Evolutionary conservation across 2,113 vertebrate genomes (phyloP).

Genomic region (Nibea albiflora): DNA sequence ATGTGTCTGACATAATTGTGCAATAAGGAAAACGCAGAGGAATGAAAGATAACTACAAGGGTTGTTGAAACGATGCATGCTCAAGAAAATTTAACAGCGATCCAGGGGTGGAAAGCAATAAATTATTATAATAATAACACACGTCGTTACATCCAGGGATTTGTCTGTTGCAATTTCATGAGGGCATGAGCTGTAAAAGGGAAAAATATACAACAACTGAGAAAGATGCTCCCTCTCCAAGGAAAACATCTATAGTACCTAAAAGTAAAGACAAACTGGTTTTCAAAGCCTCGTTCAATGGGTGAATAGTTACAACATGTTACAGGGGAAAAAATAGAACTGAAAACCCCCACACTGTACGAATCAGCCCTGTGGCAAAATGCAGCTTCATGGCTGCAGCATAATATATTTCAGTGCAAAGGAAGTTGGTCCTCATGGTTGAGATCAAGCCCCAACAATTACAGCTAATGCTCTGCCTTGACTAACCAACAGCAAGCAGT

Average conservation of each 20-base stretch:
- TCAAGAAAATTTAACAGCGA: background rate
- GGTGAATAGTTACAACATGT: conserved; percentile 16
- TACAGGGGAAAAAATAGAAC: conserved; percentile 12
- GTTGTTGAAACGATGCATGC: conserved; percentile 40
- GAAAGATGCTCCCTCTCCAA: background rate
- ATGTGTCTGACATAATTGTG: conserved; percentile 6
- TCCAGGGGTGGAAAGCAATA: conserved; percentile 26
- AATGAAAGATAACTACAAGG: conserved; percentile 10
- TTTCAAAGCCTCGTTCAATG: background rate
- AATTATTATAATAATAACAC: conserved; percentile 39
- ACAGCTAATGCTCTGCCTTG: conserved; percentile 22
- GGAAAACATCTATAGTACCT: background rate
- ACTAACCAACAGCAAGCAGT: background rate
- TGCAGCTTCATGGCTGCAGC: conserved; percentile 16
- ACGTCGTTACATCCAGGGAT: background rate
- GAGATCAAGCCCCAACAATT: background rate
- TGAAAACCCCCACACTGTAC: conserved; percentile 13
- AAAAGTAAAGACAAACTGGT: background rate
- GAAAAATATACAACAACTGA: conserved; percentile 6
- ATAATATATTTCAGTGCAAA: conserved; percentile 29
- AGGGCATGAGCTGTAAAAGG: background rate
- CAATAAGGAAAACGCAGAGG: conserved; percentile 12
- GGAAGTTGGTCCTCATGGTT: conserved; percentile 23
- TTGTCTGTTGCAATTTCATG: conserved; percentile 17
- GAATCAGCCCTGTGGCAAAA: conserved; percentile 30